These are phyloP conservation scores for Trissolcus basalis DNA, from an alignment of 1,140 invertebrate genomes.

Conservation along the genomic window DNA sequence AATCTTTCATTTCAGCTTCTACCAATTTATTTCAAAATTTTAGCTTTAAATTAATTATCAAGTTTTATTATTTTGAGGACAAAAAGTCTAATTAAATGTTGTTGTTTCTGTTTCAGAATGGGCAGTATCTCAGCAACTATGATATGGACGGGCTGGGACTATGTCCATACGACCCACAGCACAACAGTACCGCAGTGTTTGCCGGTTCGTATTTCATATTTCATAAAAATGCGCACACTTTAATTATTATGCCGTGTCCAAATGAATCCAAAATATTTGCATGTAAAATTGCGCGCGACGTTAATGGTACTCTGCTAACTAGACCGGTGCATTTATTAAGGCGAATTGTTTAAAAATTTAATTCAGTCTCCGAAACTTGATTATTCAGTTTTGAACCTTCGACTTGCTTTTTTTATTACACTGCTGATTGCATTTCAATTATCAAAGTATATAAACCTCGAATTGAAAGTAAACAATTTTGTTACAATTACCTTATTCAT, in stretches of 20 bases:
- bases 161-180: constrained; percentile 94
- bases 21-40: too few species aligned
- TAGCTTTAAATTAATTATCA: too few species aligned
- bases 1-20: too few species aligned
- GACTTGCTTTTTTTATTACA: too few species aligned
- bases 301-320: constrained; percentile 13
- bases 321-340: constrained; percentile 4
- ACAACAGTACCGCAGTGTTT: constrained; percentile 93
- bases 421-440: too few species aligned
- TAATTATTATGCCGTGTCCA: constrained; percentile 18
- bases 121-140: constrained; percentile 75
- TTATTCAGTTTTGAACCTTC: too few species aligned
- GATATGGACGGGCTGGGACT: constrained; percentile 89
- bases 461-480: too few species aligned
- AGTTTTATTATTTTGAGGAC: constrained; percentile 3
- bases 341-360: constrained; percentile 3
- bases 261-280: constrained; percentile 26
- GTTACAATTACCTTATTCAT: too few species aligned
- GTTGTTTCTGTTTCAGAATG: constrained; percentile 76
- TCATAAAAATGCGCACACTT: constrained; percentile 33
- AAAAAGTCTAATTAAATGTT: constrained; percentile 30
- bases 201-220: constrained; percentile 76
- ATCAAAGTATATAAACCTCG: too few species aligned
- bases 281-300: constrained; percentile 15
- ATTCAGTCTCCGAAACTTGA: neutral